Evolutionary conservation across 1,140 invertebrate species (phyloP).

Genomic region (Dreissena polymorpha): DNA sequence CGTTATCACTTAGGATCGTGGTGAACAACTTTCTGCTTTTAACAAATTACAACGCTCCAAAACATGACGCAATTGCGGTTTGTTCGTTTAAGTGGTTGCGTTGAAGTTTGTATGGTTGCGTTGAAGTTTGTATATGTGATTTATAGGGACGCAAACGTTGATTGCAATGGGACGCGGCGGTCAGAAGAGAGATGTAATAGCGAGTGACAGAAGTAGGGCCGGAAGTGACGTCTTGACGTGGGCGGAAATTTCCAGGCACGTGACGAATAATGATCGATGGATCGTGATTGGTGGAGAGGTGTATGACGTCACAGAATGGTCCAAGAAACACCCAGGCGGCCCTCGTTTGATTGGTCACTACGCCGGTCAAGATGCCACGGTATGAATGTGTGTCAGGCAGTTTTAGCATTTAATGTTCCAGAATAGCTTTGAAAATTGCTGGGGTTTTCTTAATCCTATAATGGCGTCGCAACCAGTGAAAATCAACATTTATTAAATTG

Average conservation of each 20-base stretch:
- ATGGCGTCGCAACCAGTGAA: too few relatives aligned
- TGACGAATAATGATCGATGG: slow-evolving; percentile 70
- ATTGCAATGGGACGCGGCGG: slow-evolving; percentile 26
- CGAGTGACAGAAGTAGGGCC: not conserved
- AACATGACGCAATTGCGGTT: too few relatives aligned
- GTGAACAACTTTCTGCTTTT: too few relatives aligned
- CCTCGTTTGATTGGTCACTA: slow-evolving; percentile 74
- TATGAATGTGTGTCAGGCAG: slow-evolving; percentile 58
- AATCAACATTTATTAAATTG: too few relatives aligned
- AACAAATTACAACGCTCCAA: too few relatives aligned
- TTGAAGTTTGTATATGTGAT: too few relatives aligned
- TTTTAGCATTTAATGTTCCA: too few relatives aligned
- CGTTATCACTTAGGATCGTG: too few relatives aligned
- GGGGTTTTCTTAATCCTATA: too few relatives aligned
- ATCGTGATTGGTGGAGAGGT: slow-evolving; percentile 77
- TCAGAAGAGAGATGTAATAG: slow-evolving; percentile 23
- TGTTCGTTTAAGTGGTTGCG: too few relatives aligned
- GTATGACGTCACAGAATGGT: slow-evolving; percentile 79
- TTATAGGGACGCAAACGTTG: not conserved
- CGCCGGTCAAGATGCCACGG: slow-evolving; percentile 79
- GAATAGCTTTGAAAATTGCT: too few relatives aligned
- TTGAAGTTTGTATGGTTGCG: too few relatives aligned
- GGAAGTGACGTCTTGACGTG: slow-evolving; percentile 54
- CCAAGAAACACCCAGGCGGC: slow-evolving; percentile 77
- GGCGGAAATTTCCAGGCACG: slow-evolving; percentile 74